Evolutionary conservation across 2,888 invertebrate species (phyloP).

Genomic region (Gastracanthus pulcherrimus): DNA sequence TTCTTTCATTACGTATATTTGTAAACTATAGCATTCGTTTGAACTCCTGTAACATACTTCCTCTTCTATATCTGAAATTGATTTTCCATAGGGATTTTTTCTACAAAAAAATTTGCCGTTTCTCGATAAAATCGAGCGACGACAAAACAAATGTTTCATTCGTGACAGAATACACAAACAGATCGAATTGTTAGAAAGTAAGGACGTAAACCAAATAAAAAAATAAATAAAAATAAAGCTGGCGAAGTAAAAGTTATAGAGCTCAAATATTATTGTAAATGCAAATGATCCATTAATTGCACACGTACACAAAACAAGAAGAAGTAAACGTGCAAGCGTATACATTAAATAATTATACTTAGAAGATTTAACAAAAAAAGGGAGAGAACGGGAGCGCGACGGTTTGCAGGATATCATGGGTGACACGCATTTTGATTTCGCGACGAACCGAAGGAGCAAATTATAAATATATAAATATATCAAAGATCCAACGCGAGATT

Average conservation of each 20-base stretch:
- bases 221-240: neutral
- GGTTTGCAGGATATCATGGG: conserved; percentile 8
- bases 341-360: conserved; percentile 38
- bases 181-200: conserved; percentile 42
- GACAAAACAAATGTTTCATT: conserved; percentile 17
- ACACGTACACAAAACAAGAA: conserved; percentile 31
- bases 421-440: conserved; percentile 11
- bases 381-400: neutral
- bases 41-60: neutral
- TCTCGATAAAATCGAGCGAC: conserved; percentile 33
- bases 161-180: conserved; percentile 44
- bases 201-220: conserved; percentile 1
- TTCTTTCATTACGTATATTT: too few relatives aligned
- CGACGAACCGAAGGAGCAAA: neutral
- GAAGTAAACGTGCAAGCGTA: conserved; percentile 15
- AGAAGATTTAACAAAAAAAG: conserved; percentile 21
- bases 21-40: neutral
- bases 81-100: neutral
- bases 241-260: conserved; percentile 30
- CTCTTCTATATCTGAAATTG: neutral
- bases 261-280: conserved; percentile 44
- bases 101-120: neutral
- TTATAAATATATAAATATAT: conserved; percentile 41
- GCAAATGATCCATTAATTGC: conserved; percentile 34
- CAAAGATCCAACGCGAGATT: conserved; percentile 2